Base-by-base conservation (phyloP, 2,888 invertebrate species). In the Cyclophora punctaria region DNA sequence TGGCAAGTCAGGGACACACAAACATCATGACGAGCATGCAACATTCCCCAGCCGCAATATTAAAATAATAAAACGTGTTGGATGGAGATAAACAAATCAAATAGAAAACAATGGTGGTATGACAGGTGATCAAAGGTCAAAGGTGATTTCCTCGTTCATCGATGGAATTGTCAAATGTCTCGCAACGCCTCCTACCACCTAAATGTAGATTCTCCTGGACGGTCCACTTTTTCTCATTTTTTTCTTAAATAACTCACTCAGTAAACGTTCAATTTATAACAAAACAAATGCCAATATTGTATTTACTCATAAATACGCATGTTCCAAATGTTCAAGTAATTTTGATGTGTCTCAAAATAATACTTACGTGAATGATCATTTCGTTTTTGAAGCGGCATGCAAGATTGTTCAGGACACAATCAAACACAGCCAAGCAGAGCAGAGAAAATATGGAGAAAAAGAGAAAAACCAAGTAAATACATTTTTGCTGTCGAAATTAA, bases 341-440 rank as follows among this genome's bases (percentile, higher is more conserved):
- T 74, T 83, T 76, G 83, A 84, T 85, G 87, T 84, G 87, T 86
- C 82, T 83, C 86, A 87, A 87, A 87, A 88, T 85, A 89, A 92
- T 93, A 93, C 93, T 93, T 93, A 93, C 93, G 92, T 93, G 92
- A 91, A 91, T 89, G 89, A 90, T 89, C 86, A 86, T 89, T 90
- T 91, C 90, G 90, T 89, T 89, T 90, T 92, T 91, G 92, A 92
- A 92, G 92, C 92, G 90, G 92, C 92, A 92, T 93, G 92, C 92
- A 89, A 90, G 89, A 90, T 91, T 92, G 92, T 92, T 91, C 91
- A 91, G 92, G 92, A 92, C 91, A 92, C 92, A 93, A 93, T 93
- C 93, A 93, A 92, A 92, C 92, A 93, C 92, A 92, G 92, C 90
- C 92, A 93, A 93, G 93, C 93, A 93, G 93, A 93, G 93, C 93